Evolutionary conservation across 2,113 vertebrate species (phyloP).

Genomic region (Campylorhamphus procurvoides): DNA sequence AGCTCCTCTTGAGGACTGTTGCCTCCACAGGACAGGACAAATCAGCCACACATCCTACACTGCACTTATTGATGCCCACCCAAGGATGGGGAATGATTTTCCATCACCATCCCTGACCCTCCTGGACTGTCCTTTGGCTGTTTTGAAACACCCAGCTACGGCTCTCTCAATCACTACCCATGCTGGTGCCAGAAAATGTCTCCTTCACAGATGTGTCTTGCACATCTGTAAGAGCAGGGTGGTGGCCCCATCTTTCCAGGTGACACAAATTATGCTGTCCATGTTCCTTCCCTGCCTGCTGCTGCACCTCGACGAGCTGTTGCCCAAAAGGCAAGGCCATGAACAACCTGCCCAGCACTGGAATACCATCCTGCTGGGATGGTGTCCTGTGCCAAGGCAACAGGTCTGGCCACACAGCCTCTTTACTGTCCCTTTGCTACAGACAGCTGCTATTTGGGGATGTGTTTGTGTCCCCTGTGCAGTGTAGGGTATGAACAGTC

Average conservation of each 20-base stretch:
- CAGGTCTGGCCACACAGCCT: background rate
- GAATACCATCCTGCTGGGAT: background rate
- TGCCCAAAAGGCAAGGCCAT: background rate
- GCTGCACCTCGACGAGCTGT: rapidly evolving
- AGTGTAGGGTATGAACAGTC: rapidly evolving
- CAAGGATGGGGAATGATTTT: background rate
- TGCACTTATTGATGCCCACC: background rate
- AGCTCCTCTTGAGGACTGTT: background rate
- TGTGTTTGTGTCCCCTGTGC: background rate
- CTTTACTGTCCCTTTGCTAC: background rate
- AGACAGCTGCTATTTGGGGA: background rate
- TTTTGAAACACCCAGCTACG: background rate
- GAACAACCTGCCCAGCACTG: background rate
- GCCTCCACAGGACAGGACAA: rapidly evolving
- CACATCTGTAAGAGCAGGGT: background rate
- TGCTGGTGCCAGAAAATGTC: background rate
- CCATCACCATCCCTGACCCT: background rate
- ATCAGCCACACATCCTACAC: rapidly evolving
- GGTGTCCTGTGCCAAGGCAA: background rate
- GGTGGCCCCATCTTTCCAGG: background rate
- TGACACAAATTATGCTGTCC: background rate
- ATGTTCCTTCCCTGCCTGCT: background rate
- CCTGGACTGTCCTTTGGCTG: background rate
- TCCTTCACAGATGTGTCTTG: background rate
- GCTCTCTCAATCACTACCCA: background rate